phyloP scores from a whole-genome alignment of 2,797 vertebrate species.

The Taeniopygia guttata region DNA sequence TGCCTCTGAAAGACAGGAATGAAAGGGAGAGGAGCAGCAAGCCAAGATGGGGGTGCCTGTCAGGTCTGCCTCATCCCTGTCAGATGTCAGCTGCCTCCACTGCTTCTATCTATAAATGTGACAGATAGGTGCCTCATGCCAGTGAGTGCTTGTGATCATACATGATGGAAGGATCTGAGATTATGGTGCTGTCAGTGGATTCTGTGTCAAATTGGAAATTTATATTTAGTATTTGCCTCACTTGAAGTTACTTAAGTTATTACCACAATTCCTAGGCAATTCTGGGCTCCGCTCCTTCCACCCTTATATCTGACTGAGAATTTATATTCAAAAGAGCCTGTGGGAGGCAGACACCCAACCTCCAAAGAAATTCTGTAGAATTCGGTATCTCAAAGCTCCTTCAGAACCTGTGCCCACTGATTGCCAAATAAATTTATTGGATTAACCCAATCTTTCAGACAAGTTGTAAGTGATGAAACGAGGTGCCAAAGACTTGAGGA shows the following conservation, averaged over 20 bases:
- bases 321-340: not conserved
- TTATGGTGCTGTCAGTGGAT: constrained; percentile 56
- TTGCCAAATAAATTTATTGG: not conserved
- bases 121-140: constrained; percentile 59
- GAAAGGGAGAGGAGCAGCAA: constrained; percentile 22
- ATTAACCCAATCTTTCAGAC: not conserved
- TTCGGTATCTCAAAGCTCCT: not conserved
- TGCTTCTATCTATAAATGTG: constrained; percentile 65
- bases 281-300: not conserved
- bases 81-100: constrained; percentile 68
- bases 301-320: not conserved
- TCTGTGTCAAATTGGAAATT: constrained; percentile 38
- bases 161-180: constrained; percentile 54
- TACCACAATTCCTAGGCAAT: not conserved
- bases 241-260: constrained; percentile 20
- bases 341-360: not conserved
- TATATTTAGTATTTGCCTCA: constrained; percentile 63
- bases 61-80: constrained; percentile 60
- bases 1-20: constrained; percentile 7
- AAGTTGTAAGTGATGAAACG: not conserved
- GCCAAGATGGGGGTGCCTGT: constrained; percentile 51
- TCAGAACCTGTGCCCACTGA: not conserved
- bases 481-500: not conserved
- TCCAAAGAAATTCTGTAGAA: not conserved
- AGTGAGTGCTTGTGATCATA: constrained; percentile 41